A percentile compares a stretch with the other conserved stretches of the same genome.
Conservation (phyloP, 2,113 vertebrate species). For the Panthera leo region DNA sequence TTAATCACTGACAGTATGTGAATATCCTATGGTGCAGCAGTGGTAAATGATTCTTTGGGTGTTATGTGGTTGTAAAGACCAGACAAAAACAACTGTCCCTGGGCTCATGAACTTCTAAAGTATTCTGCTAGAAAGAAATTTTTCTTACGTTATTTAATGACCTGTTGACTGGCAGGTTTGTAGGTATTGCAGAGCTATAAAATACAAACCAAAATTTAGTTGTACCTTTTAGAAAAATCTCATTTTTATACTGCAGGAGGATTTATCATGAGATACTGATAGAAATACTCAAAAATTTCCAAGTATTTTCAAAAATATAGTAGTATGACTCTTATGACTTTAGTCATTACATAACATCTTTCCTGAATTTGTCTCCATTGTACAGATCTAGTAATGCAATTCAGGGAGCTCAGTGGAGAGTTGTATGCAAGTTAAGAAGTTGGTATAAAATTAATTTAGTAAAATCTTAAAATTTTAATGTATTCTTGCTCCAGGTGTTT, state of each 20-base stretch:
- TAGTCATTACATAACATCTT: neutral
- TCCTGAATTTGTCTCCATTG: neutral
- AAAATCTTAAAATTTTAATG: neutral
- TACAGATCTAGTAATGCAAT: neutral
- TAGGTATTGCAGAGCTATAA: neutral
- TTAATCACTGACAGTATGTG: neutral
- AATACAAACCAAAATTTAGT: neutral
- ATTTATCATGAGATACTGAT: neutral
- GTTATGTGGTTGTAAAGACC: neutral
- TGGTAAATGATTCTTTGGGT: neutral
- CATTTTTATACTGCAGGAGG: neutral
- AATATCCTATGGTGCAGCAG: neutral
- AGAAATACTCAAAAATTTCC: neutral
- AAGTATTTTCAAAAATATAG: constrained; percentile 30
- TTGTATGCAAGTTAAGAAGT: neutral
- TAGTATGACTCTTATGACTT: neutral
- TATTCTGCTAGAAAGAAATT: neutral
- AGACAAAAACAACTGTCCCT: neutral
- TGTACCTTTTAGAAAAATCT: neutral
- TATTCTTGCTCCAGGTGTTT: neutral
- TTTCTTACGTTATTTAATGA: neutral
- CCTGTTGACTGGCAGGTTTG: neutral
- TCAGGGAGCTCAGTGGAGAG: neutral
- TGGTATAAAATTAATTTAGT: neutral
- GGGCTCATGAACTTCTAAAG: neutral